These are phyloP conservation scores for Rhabdomys pumilio DNA, from an alignment of 2,797 vertebrate species.

Conservation along the genomic window DNA sequence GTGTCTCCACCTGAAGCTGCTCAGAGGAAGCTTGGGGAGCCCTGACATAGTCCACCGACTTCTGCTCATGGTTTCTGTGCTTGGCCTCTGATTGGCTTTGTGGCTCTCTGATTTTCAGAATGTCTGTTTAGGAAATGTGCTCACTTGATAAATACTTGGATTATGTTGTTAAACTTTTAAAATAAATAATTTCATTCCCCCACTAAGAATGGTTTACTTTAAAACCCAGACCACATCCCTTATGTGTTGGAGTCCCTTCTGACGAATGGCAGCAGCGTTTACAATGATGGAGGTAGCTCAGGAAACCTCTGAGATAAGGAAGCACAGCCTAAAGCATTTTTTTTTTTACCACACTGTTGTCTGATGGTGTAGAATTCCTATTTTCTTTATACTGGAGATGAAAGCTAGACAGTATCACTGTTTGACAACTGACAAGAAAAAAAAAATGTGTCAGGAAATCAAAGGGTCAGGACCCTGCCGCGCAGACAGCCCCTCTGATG, in stretches of 20 bases:
- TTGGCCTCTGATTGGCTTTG: background rate
- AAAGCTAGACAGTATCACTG: background rate
- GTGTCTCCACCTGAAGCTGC: background rate
- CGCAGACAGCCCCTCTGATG: background rate
- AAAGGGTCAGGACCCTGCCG: background rate
- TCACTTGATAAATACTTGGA: slow-evolving; percentile 16
- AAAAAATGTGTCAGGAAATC: slow-evolving; percentile 37
- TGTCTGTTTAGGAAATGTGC: background rate
- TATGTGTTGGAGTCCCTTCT: background rate
- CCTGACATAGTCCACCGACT: background rate
- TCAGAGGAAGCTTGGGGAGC: background rate
- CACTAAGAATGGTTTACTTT: background rate
- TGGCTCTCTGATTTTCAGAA: background rate
- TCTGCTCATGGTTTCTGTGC: background rate
- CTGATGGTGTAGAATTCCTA: background rate
- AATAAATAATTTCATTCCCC: background rate
- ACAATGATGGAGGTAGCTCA: background rate
- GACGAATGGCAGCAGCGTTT: background rate
- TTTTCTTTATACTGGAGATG: background rate
- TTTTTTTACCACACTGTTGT: background rate
- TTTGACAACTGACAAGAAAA: slow-evolving; percentile 61
- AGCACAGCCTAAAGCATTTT: background rate
- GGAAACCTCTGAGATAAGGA: background rate
- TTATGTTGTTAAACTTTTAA: slow-evolving; percentile 23
- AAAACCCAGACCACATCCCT: background rate